These are phyloP conservation scores for Chloroclystis v-ata DNA, from an alignment of 2,888 invertebrate species.

Conservation along the genomic window DNA sequence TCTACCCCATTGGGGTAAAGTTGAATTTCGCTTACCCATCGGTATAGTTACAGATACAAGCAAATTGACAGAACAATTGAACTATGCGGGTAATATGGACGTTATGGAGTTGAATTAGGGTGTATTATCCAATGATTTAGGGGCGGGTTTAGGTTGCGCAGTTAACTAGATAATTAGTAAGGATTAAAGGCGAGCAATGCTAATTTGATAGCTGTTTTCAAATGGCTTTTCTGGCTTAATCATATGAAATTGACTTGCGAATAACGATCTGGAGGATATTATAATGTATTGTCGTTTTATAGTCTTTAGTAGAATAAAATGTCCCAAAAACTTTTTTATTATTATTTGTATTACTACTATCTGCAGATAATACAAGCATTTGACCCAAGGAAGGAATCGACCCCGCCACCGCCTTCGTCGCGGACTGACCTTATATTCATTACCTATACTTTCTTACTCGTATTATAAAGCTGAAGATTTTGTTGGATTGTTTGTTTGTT, in stretches of 20 bases:
- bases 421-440: too few relatives aligned
- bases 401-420: too few relatives aligned
- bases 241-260: not conserved
- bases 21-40: not conserved
- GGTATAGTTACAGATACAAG: not conserved
- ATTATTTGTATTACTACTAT: too few relatives aligned
- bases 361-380: too few relatives aligned
- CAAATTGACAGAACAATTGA: constrained; percentile 20
- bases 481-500: too few relatives aligned
- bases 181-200: constrained; percentile 29
- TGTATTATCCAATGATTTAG: constrained; percentile 11
- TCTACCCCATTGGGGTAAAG: not conserved
- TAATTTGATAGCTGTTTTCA: constrained; percentile 13
- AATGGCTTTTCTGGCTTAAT: not conserved
- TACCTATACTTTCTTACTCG: too few relatives aligned
- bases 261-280: too few relatives aligned
- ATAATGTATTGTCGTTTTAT: too few relatives aligned
- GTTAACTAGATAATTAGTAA: constrained; percentile 42
- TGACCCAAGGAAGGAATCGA: too few relatives aligned
- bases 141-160: constrained; percentile 13
- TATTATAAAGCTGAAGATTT: too few relatives aligned
- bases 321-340: too few relatives aligned
- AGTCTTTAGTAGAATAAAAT: not conserved
- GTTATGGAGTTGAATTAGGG: not conserved
- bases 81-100: constrained; percentile 2